Conservation (phyloP, 1,140 invertebrate genomes). For the Globodera rostochiensis region DNA sequence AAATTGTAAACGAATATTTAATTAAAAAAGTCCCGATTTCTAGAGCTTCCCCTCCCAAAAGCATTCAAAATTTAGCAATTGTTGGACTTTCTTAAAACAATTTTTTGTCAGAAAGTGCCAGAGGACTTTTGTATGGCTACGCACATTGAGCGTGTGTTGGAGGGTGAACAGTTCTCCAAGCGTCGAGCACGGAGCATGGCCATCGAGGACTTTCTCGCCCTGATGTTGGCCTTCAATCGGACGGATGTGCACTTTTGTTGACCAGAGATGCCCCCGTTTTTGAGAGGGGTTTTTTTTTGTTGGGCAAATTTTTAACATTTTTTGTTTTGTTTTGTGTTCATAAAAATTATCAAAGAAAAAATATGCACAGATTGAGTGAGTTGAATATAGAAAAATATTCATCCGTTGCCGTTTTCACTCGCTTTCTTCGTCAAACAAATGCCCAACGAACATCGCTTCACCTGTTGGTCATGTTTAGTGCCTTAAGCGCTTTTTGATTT, state of each 20-base stretch:
- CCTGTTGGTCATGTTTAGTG: background rate
- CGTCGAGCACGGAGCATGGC: constrained; percentile 90
- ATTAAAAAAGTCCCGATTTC: too few species aligned
- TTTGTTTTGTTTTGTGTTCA: constrained; percentile 20
- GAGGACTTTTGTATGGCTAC: constrained; percentile 83
- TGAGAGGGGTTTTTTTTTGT: background rate
- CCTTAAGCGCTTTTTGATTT: too few species aligned
- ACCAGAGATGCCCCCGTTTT: background rate
- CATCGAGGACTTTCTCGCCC: constrained; percentile 89
- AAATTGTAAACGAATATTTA: too few species aligned
- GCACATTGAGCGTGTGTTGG: constrained; percentile 79
- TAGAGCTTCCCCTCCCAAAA: too few species aligned
- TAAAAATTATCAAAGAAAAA: background rate
- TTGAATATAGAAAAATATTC: background rate
- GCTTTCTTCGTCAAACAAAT: constrained; percentile 53
- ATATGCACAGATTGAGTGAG: too few species aligned
- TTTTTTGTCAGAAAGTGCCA: constrained; percentile 74
- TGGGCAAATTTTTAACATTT: constrained; percentile 32
- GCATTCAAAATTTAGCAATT: background rate
- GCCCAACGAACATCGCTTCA: constrained; percentile 18
- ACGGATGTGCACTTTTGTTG: constrained; percentile 57
- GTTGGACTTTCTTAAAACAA: background rate
- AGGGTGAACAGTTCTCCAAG: constrained; percentile 72
- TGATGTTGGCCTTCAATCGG: constrained; percentile 62
- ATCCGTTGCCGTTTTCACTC: constrained; percentile 27